These are phyloP conservation scores for Prunella fulvescens DNA, from an alignment of 2,113 vertebrate species.

Conservation along the genomic window DNA sequence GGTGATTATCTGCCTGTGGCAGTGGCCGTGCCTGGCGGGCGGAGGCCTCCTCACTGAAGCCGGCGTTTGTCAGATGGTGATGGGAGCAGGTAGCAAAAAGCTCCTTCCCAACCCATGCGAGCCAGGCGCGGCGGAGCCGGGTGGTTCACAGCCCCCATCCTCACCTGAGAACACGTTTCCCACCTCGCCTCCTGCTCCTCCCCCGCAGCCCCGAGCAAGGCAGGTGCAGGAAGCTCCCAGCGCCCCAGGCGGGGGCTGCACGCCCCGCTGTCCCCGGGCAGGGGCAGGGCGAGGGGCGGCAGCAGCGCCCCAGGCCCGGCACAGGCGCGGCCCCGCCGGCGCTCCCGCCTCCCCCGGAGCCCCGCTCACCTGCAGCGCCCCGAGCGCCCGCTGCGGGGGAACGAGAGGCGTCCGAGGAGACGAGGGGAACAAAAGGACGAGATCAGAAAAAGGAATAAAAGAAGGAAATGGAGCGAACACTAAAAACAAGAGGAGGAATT, in stretches of 20 bases:
- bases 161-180: not conserved
- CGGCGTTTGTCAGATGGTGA: not conserved
- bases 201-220: not conserved
- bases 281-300: not conserved
- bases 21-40: not conserved
- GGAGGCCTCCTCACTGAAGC: not conserved
- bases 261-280: not conserved
- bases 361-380: not conserved
- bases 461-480: not conserved
- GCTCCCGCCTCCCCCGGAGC: not conserved
- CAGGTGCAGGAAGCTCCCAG: not conserved
- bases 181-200: not conserved
- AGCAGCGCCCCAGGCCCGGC: not conserved
- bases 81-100: not conserved
- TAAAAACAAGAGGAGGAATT: conserved; percentile 51
- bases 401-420: not conserved
- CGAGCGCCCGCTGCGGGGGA: not conserved
- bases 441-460: conserved; percentile 31
- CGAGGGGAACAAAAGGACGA: conserved; percentile 37
- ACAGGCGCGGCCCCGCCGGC: fast-evolving
- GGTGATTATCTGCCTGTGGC: not conserved
- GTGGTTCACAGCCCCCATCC: not conserved
- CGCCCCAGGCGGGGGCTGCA: not conserved
- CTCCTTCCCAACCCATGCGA: not conserved
- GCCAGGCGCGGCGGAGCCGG: not conserved